Percentiles rank a stretch among this genome's conserved stretches.
These are phyloP conservation scores for Lasioglossum vierecki DNA, from an alignment of 2,888 invertebrate species.

Conservation along the genomic window DNA sequence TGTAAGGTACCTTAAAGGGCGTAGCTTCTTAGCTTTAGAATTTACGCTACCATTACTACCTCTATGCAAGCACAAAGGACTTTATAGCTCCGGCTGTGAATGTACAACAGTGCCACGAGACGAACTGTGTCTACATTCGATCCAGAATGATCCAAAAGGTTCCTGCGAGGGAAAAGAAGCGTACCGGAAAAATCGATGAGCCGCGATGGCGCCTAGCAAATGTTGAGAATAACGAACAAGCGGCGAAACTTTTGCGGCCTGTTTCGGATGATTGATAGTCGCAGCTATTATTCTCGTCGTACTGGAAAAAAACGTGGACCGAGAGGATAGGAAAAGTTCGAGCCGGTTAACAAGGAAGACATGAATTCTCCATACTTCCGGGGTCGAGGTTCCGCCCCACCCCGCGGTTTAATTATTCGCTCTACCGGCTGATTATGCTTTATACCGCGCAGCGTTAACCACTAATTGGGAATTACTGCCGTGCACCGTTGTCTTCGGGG, in stretches of 20 bases:
- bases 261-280: slow-evolving; percentile 32
- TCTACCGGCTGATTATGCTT: slow-evolving; percentile 36
- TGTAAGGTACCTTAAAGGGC: background rate
- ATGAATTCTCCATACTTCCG: slow-evolving; percentile 37
- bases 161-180: background rate
- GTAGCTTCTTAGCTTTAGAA: background rate
- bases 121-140: background rate
- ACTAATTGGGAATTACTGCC: slow-evolving; percentile 39
- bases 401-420: slow-evolving; percentile 29
- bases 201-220: background rate
- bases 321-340: slow-evolving; percentile 19
- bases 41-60: too few species aligned
- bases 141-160: background rate
- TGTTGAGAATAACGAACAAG: background rate
- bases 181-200: background rate
- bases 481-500: background rate
- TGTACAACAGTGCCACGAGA: background rate
- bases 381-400: slow-evolving; percentile 1
- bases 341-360: slow-evolving; percentile 19
- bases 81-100: background rate
- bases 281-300: slow-evolving; percentile 9
- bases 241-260: slow-evolving; percentile 32
- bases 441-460: slow-evolving; percentile 25
- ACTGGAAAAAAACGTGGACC: background rate
- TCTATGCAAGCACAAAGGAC: too few species aligned